Conservation (phyloP, 2,797 vertebrate genomes). For the Cottoperca gobio region DNA sequence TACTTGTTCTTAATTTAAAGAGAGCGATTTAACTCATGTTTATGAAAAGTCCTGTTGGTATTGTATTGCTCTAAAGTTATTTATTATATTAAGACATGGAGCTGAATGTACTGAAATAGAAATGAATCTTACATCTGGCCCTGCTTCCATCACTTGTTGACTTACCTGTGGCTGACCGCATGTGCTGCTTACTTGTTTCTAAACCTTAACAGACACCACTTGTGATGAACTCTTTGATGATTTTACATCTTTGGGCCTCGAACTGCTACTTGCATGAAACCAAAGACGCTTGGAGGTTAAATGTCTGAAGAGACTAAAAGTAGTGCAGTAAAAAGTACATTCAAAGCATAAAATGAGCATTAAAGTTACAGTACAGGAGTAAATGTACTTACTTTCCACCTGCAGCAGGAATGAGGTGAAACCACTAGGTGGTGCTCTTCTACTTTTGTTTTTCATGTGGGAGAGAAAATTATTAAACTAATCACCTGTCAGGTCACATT, state of each 20-base stretch:
- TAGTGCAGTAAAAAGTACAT: neutral
- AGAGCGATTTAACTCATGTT: too few species aligned
- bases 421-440: constrained; percentile 48
- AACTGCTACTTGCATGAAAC: neutral
- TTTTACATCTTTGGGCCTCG: neutral
- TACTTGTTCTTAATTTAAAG: too few species aligned
- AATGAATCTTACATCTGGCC: neutral
- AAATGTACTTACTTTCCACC: neutral
- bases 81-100: too few species aligned
- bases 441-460: fast-evolving
- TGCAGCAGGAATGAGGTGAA: neutral
- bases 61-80: neutral
- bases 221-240: neutral
- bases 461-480: neutral
- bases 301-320: neutral
- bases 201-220: too few species aligned
- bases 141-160: neutral
- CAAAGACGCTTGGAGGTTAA: neutral
- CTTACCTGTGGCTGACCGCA: neutral
- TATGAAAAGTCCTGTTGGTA: neutral
- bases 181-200: too few species aligned
- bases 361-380: neutral
- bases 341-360: neutral
- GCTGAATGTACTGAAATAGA: neutral
- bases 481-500: neutral